Conservation (phyloP, 2,888 invertebrate species). For the Gnatocerus cornutus region DNA sequence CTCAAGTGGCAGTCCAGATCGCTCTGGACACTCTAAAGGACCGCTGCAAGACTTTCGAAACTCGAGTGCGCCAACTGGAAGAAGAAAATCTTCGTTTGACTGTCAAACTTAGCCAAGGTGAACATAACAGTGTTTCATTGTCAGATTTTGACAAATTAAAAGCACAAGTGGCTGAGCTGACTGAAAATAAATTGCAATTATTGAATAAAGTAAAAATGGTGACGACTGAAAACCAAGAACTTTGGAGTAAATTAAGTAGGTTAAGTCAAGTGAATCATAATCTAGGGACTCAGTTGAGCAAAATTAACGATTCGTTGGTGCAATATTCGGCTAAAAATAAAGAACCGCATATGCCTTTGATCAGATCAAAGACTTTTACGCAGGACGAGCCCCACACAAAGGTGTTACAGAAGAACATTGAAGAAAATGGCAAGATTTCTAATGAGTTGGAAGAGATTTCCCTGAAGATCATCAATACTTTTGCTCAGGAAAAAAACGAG, state of each 20-base stretch:
- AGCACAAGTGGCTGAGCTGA: conserved; percentile 80
- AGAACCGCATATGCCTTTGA: conserved; percentile 68
- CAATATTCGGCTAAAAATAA: conserved; percentile 67
- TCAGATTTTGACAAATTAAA: conserved; percentile 73
- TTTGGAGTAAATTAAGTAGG: conserved; percentile 83
- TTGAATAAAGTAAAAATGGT: conserved; percentile 87
- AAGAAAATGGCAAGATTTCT: conserved; percentile 73
- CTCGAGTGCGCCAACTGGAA: conserved; percentile 80
- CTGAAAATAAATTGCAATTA: conserved; percentile 84
- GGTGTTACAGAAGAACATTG: conserved; percentile 72
- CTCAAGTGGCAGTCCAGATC: conserved; percentile 79
- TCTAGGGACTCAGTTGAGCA: conserved; percentile 72
- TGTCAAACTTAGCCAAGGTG: conserved; percentile 65
- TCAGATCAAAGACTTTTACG: conserved; percentile 79
- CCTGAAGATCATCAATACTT: conserved; percentile 80
- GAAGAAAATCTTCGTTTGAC: conserved; percentile 83
- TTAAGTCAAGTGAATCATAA: conserved; percentile 76
- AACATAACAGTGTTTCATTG: conserved; percentile 52
- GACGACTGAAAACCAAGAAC: conserved; percentile 84
- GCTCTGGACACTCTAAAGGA: conserved; percentile 89
- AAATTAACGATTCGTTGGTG: conserved; percentile 73
- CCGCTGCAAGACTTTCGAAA: conserved; percentile 84
- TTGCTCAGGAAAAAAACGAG: conserved; percentile 80
- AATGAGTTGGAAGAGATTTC: conserved; percentile 86
- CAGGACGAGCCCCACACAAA: conserved; percentile 77